A percentile compares a stretch with the other conserved stretches of the same genome.
Evolutionary conservation across 2,113 vertebrate species (phyloP).

Genomic region (Anser brachyrhynchus): DNA sequence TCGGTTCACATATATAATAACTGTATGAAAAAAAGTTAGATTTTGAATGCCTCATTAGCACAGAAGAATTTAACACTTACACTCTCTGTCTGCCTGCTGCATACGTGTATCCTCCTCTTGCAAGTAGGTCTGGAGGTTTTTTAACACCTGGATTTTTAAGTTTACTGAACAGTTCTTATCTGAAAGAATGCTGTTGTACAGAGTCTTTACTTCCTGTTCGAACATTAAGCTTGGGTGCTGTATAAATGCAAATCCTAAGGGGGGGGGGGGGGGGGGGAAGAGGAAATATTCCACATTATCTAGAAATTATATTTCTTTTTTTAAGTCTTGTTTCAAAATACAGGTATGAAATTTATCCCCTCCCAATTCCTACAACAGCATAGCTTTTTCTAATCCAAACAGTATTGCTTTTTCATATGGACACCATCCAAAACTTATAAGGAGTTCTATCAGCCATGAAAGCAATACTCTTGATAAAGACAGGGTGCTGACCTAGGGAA

Average conservation of each 20-base stretch:
- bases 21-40: not conserved
- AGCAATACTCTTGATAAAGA: not conserved
- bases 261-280: not conserved
- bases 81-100: conserved; percentile 97
- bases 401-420: fast-evolving
- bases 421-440: not conserved
- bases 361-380: not conserved
- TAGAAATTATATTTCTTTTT: not conserved
- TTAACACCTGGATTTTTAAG: conserved; percentile 97
- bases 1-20: not conserved
- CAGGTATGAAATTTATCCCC: not conserved
- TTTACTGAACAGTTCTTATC: conserved; percentile 91
- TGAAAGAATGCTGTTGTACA: conserved; percentile 95
- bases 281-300: not conserved
- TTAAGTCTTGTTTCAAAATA: not conserved
- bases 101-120: conserved; percentile 98
- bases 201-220: conserved; percentile 91
- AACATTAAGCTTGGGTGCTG: conserved; percentile 98
- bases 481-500: not conserved
- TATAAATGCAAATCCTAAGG: conserved; percentile 94
- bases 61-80: conserved; percentile 76
- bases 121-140: conserved; percentile 98
- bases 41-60: not conserved
- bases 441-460: not conserved
- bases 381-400: not conserved